Conservation (phyloP, 92 coral and sea anemone genomes). For the Meandrina meandrites region DNA sequence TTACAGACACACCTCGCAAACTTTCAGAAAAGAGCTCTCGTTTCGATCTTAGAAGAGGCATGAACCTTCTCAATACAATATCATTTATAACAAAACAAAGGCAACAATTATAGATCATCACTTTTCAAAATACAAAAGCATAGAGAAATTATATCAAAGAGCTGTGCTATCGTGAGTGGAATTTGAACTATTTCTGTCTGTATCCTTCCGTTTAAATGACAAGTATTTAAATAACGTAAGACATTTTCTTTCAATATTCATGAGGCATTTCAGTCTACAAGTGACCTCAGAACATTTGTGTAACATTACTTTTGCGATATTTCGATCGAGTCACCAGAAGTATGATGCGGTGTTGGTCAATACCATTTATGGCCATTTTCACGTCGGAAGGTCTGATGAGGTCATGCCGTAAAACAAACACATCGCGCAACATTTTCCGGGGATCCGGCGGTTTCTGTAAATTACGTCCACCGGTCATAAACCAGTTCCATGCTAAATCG, state of each 20-base stretch:
- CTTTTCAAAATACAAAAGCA: not conserved
- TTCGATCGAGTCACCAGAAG: not conserved
- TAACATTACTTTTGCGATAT: not conserved
- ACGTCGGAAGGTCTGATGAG: not conserved
- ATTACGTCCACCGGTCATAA: not conserved
- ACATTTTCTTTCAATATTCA: conserved; percentile 38
- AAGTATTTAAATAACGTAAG: conserved; percentile 30
- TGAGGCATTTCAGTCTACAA: not conserved
- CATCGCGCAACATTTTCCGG: not conserved
- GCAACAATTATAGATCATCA: not conserved
- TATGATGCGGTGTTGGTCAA: not conserved
- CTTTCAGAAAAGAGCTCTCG: not conserved
- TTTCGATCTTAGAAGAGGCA: not conserved
- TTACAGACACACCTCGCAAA: conserved; percentile 21
- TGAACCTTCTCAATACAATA: not conserved
- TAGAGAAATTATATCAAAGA: not conserved
- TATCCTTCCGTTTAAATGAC: conserved; percentile 27
- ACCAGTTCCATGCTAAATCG: not conserved
- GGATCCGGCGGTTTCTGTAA: not conserved
- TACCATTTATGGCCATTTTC: conserved; percentile 39
- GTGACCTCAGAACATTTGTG: conserved; percentile 12
- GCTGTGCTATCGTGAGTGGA: conserved; percentile 20
- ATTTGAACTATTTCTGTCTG: conserved; percentile 17
- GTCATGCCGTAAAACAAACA: conserved; percentile 19
- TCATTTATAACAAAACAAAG: not conserved